Evolutionary conservation across 2,113 vertebrate genomes (phyloP).

Genomic region (Salvelinus alpinus): DNA sequence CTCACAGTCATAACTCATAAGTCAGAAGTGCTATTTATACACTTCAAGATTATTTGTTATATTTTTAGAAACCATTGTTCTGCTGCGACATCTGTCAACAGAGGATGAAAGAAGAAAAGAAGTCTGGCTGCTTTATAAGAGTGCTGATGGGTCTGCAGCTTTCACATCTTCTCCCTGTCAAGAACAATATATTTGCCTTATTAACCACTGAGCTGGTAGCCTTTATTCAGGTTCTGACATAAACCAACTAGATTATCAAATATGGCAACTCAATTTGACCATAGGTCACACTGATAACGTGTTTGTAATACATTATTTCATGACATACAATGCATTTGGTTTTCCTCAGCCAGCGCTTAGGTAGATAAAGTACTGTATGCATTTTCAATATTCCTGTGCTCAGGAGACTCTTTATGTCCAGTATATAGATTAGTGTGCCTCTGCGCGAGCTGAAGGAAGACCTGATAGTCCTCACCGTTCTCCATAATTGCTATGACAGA

Average conservation of each 20-base stretch:
- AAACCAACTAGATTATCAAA: conserved; percentile 51
- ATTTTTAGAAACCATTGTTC: conserved; percentile 36
- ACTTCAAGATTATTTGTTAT: conserved; percentile 20
- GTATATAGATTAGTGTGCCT: conserved; percentile 54
- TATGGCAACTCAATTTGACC: conserved; percentile 26
- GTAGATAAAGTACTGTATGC: conserved; percentile 63
- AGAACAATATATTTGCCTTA: conserved; percentile 33
- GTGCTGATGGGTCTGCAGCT: conserved; percentile 41
- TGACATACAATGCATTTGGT: conserved; percentile 58
- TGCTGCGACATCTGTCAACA: conserved; percentile 50
- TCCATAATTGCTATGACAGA: conserved; percentile 70
- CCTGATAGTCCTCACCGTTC: conserved; percentile 64
- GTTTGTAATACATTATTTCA: conserved; percentile 48
- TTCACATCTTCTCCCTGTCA: conserved; percentile 46
- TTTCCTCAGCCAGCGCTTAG: conserved; percentile 62
- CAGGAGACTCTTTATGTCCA: conserved; percentile 64
- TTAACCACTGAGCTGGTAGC: conserved; percentile 39
- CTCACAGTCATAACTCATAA: conserved; percentile 15
- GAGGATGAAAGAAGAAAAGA: conserved; percentile 28
- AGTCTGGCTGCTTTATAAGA: conserved; percentile 16
- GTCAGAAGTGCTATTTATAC: conserved; percentile 32
- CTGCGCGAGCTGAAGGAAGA: conserved; percentile 51
- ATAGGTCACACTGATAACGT: conserved; percentile 36
- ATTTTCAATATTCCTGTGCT: conserved; percentile 53
- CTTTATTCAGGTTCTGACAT: conserved; percentile 42